phyloP scores from a whole-genome alignment of 37 sponge, comb jelly and placozoan species.

The Mnemiopsis leidyi region DNA sequence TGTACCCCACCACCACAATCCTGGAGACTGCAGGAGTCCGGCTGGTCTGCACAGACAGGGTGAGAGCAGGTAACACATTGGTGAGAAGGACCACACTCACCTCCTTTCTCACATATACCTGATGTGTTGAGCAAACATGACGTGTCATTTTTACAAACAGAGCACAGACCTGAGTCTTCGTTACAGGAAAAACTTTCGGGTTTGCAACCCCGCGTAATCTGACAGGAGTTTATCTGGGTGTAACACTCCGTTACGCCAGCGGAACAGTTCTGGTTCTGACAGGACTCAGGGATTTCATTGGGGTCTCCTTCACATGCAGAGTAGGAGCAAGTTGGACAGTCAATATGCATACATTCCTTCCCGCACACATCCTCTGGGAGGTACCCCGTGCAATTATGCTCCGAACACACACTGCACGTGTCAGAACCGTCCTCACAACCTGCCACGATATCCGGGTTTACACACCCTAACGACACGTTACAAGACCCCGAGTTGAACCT shows the following conservation, averaged over 20 bases:
- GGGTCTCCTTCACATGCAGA: neutral
- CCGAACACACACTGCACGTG: too few relatives aligned
- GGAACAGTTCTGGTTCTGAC: neutral
- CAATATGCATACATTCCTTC: too few relatives aligned
- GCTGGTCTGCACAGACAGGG: neutral
- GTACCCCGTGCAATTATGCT: too few relatives aligned
- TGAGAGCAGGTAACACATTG: neutral
- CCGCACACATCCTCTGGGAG: too few relatives aligned
- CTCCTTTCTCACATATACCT: neutral
- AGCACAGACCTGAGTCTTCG: neutral
- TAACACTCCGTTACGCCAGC: neutral
- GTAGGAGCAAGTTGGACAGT: too few relatives aligned
- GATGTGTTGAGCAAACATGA: neutral
- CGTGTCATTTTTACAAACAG: neutral
- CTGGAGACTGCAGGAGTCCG: neutral
- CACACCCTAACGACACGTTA: too few relatives aligned
- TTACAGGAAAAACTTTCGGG: neutral
- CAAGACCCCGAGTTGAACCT: too few relatives aligned
- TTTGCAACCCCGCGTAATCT: neutral
- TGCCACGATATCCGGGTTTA: too few relatives aligned
- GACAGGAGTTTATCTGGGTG: neutral
- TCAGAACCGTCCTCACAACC: too few relatives aligned
- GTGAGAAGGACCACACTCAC: neutral
- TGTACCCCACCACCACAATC: neutral
- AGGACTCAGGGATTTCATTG: neutral